These are phyloP conservation scores for Diploptera punctata DNA, from an alignment of 2,888 invertebrate genomes.

Conservation along the genomic window DNA sequence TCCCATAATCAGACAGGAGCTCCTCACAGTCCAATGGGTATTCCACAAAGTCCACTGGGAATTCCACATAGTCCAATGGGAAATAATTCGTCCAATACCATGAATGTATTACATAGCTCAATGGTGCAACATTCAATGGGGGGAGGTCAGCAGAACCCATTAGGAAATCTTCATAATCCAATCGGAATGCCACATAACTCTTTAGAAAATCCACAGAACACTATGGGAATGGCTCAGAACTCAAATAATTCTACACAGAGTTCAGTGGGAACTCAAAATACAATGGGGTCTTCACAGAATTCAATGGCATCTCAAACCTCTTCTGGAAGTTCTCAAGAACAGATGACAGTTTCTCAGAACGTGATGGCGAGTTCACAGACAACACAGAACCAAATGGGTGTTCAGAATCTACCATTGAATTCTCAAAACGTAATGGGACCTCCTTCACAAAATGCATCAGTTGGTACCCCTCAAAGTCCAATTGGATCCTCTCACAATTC, in stretches of 20 bases:
- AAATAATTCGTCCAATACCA: not conserved
- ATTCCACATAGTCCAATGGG: slow-evolving; percentile 13
- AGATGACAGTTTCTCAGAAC: not conserved
- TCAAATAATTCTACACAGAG: no score
- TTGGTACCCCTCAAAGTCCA: not conserved
- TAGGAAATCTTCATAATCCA: not conserved
- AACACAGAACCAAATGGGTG: slow-evolving; percentile 5
- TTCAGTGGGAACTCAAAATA: not conserved
- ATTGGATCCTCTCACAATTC: not conserved
- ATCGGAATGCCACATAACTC: not conserved
- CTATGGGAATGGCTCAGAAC: not conserved
- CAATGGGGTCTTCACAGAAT: slow-evolving; percentile 14
- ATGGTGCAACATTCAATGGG: slow-evolving; percentile 2
- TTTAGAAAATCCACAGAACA: not conserved
- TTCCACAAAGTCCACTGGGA: not conserved
- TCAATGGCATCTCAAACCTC: slow-evolving; percentile 19
- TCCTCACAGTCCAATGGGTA: slow-evolving; percentile 6
- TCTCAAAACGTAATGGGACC: not conserved
- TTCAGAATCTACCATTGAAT: no score
- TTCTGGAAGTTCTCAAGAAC: slow-evolving; percentile 5
- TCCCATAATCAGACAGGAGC: not conserved
- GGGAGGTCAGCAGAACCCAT: not conserved
- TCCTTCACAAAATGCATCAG: not conserved
- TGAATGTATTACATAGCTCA: not conserved
- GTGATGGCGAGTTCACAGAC: not conserved